Base-by-base conservation (phyloP, 2,797 vertebrate genomes). In the Etheostoma nigrum region DNA sequence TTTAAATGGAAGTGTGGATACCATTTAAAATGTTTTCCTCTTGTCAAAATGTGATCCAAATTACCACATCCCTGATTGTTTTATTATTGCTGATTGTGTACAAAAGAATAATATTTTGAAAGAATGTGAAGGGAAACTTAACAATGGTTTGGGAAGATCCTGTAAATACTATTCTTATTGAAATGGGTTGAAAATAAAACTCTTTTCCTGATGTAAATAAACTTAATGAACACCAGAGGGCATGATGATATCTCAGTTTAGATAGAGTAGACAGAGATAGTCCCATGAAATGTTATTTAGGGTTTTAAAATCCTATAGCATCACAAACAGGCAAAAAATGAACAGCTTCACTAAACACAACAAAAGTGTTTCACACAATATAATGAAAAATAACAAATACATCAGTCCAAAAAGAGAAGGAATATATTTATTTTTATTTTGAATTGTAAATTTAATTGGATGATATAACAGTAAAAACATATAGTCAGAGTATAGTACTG, bases 121-220 rank as follows among this genome's bases (percentile, higher is more conserved):
- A 76, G 23, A 42, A 30, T 69, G 64, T 27, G 5, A 66, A 49
- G 9, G 4, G 12, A 74, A 67, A 63, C 1, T 3, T 45, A 23
- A 19, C 2, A 19, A 49, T n/a, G 1, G 19, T 2, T 10, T 60
- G n/a, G 19, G 36, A 7, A 15, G 0, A 66, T 42, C 15, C 7
- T 73, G 19, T 59, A 7, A 25, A 55, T 1, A 3, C 1, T 61
- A 9, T 4, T 59, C 15, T n/a, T 51, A 6, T n/a, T 44, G 2
- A 75, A 66, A 67, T 2, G 18, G 16, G 14, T 25, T 66, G 33
- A 40, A 57, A 86, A 84, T 80, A 79, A 83, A 87, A 23, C 27
- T 16, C 6, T 61, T 48, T 1, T 64, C 18, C 5, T 77, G 1
- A 1, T 73, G 42, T 61, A 4, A 14, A 23, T 40, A 1, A 15